phyloP scores from a whole-genome alignment of 37 sponge, comb jelly and placozoan genomes.

The Geodia barretti region DNA sequence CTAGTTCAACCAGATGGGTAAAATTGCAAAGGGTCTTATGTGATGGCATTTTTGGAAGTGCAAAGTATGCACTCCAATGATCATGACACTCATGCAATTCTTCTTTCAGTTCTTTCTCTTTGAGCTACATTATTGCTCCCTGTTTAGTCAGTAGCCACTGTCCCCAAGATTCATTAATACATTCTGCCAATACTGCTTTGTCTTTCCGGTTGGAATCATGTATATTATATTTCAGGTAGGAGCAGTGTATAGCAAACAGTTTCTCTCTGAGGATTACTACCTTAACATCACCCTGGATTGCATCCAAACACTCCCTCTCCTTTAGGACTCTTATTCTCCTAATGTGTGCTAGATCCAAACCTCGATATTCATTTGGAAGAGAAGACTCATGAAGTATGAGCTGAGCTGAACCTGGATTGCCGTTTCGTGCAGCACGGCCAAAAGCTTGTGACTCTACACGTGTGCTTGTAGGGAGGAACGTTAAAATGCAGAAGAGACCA shows the following conservation, averaged over 20 bases:
- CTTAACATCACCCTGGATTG: slow-evolving; percentile 7
- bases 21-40: not conserved
- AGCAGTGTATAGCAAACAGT: slow-evolving; percentile 4
- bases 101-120: slow-evolving; percentile 19
- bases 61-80: too few relatives aligned
- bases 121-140: not conserved
- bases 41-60: too few relatives aligned
- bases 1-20: not conserved
- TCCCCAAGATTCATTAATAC: slow-evolving; percentile 2
- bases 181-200: not conserved
- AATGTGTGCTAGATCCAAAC: not conserved
- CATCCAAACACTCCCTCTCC: slow-evolving; percentile 3
- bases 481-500: slow-evolving; percentile 12
- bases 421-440: slow-evolving; percentile 34
- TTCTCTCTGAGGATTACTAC: slow-evolving; percentile 5
- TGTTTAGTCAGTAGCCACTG: slow-evolving; percentile 10
- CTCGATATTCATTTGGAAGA: not conserved
- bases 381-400: not conserved
- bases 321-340: not conserved
- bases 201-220: not conserved
- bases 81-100: too few relatives aligned
- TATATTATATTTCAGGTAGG: not conserved
- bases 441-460: slow-evolving; percentile 43
- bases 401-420: slow-evolving; percentile 11
- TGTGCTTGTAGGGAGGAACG: slow-evolving; percentile 21